Base-by-base conservation (phyloP, 2,113 vertebrate genomes). In the Otis tarda region DNA sequence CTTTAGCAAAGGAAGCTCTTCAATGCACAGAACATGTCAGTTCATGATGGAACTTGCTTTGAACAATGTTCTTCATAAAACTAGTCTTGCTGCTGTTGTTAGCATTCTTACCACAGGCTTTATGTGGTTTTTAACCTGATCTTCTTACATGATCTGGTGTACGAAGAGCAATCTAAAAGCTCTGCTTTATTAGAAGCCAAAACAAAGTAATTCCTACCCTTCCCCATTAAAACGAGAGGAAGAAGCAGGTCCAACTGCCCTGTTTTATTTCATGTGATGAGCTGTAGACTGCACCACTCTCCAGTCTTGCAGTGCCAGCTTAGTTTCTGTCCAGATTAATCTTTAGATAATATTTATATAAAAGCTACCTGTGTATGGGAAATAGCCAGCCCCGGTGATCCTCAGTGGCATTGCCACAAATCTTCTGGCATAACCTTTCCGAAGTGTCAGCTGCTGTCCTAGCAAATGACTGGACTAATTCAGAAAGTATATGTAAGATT, bases 401-500 rank as follows among this genome's bases (percentile, higher is more conserved):
- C 37, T 59, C 39, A 6, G 49, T 47, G 47, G 20, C 31, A 15
- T 24, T 41, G 9, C 28, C 77, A n/a, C 19, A 61, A 47, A 23
- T 23, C 27, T n/a, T 18, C 18, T 13, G 47, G 17, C 6, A 3
- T n/a, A 21, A 27, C 24, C 59, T 64, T 68, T 39, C 68, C 6
- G 0, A 60, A 56, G 33, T 39, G 52, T 60, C 52, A 47, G 2
- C 14, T 35, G 41, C 39, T 61, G 20, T 59, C 45, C 28, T 49
- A 55, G 64, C 16, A 33, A 37, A 45, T 5, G 37, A 27, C 24
- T 53, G 5, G 20, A 9, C 35, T 50, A 52, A 61, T 56, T 80
- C 41, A 30, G 20, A 2, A 16, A 30, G 28, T 5, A 28, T 19
- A 4, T 2, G 0, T 13, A 27, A 37, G 57, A n/a, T 12, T 68